These are phyloP conservation scores for Eledona agricola DNA, from an alignment of 2,888 invertebrate genomes.

Conservation along the genomic window DNA sequence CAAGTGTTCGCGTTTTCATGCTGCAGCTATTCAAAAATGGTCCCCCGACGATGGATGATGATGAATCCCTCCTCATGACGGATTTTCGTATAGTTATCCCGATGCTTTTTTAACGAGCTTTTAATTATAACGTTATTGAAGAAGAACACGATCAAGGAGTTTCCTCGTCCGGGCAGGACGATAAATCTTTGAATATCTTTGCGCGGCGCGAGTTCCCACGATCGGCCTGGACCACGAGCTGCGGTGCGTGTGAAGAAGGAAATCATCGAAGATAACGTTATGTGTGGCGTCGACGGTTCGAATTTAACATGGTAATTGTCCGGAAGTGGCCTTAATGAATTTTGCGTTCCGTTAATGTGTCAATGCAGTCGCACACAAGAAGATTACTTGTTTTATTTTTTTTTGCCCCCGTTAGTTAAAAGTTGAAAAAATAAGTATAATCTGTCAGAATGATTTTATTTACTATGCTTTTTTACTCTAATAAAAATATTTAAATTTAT, in stretches of 20 bases:
- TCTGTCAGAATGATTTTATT: too few relatives aligned
- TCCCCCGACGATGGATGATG: conserved; percentile 25
- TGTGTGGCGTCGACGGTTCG: conserved; percentile 11
- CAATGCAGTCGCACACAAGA: too few relatives aligned
- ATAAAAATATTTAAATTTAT: too few relatives aligned
- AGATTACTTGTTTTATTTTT: too few relatives aligned
- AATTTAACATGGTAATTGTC: conserved; percentile 3
- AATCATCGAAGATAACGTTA: conserved; percentile 27
- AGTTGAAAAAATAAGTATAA: too few relatives aligned
- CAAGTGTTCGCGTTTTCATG: conserved; percentile 43
- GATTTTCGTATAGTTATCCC: conserved; percentile 7
- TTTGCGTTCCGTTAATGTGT: too few relatives aligned
- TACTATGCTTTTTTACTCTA: too few relatives aligned
- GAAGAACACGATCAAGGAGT: conserved; percentile 19
- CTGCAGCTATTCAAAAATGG: conserved; percentile 21
- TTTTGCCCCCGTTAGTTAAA: too few relatives aligned
- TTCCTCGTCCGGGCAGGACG: conserved; percentile 36
- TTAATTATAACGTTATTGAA: conserved; percentile 23
- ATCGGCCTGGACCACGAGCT: conserved; percentile 38
- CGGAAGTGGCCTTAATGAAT: conserved; percentile 5
- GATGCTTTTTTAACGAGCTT: conserved; percentile 25
- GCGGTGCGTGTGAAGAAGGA: conserved; percentile 27
- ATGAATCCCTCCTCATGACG: conserved; percentile 11
- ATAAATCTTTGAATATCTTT: conserved; percentile 48
- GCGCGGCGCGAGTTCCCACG: conserved; percentile 47